These are phyloP conservation scores for Hippoglossus stenolepis DNA, from an alignment of 2,113 vertebrate genomes.

Conservation along the genomic window DNA sequence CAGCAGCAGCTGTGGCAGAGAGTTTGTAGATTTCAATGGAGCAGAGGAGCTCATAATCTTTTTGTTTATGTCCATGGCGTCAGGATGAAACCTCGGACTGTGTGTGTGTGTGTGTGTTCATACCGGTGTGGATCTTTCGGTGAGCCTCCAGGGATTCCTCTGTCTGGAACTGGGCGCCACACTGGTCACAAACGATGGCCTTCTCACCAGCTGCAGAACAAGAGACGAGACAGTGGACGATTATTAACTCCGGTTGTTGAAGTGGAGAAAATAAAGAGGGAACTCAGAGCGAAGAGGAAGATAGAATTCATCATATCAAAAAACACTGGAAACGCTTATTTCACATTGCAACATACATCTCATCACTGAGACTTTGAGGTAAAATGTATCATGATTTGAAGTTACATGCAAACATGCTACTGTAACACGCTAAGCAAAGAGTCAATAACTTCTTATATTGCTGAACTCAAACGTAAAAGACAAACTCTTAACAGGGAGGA, in stretches of 20 bases:
- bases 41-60: conserved; percentile 18
- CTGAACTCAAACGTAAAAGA: neutral
- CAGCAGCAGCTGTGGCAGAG: too few species aligned
- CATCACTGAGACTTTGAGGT: too few species aligned
- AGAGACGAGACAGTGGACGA: neutral
- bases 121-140: conserved; percentile 96
- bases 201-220: conserved; percentile 91
- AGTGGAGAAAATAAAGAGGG: too few species aligned
- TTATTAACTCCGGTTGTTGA: neutral
- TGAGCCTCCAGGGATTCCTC: conserved; percentile 96
- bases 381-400: too few species aligned
- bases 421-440: too few species aligned
- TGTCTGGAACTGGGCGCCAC: conserved; percentile 96
- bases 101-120: conserved; percentile 42
- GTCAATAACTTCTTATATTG: neutral
- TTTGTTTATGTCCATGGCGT: conserved; percentile 23
- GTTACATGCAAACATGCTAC: too few species aligned
- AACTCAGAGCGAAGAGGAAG: too few species aligned
- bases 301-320: too few species aligned
- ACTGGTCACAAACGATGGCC: conserved; percentile 97
- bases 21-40: neutral
- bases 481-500: too few species aligned
- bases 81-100: conserved; percentile 13
- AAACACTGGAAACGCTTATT: neutral
- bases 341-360: too few species aligned